Conservation (phyloP, 2,113 vertebrate genomes). For the Potamarius usumacintae region DNA sequence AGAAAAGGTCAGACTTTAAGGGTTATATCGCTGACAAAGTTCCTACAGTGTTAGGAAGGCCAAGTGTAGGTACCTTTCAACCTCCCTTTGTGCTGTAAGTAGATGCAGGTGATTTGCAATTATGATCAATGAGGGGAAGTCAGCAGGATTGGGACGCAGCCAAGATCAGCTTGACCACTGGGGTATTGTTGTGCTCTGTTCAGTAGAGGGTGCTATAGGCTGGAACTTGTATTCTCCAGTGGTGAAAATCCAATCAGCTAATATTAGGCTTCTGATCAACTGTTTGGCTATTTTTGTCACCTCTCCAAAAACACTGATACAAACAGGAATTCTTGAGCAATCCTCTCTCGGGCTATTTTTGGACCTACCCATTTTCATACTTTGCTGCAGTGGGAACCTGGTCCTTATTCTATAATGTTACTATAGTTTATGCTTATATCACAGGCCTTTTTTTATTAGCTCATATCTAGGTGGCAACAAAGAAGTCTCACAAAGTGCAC, state of each 20-base stretch:
- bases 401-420: not conserved
- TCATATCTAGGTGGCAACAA: not conserved
- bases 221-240: not conserved
- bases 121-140: not conserved
- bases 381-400: not conserved
- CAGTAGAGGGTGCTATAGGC: slow-evolving; percentile 32
- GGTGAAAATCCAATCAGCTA: not conserved
- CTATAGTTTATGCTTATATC: not conserved
- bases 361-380: not conserved
- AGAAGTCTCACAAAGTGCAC: not conserved
- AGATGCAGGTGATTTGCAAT: not conserved
- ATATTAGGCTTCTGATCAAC: slow-evolving; percentile 16
- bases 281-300: slow-evolving; percentile 8
- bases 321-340: slow-evolving; percentile 2
- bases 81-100: not conserved
- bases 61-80: not conserved
- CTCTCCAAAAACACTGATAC: slow-evolving; percentile 24
- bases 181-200: slow-evolving; percentile 8
- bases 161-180: not conserved
- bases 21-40: not conserved
- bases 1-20: not conserved
- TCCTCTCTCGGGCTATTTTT: not conserved
- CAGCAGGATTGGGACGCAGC: not conserved
- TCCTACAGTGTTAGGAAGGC: not conserved
- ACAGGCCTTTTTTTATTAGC: not conserved